phyloP scores from a whole-genome alignment of 2,113 vertebrate genomes.

The Odocoileus hemionus region DNA sequence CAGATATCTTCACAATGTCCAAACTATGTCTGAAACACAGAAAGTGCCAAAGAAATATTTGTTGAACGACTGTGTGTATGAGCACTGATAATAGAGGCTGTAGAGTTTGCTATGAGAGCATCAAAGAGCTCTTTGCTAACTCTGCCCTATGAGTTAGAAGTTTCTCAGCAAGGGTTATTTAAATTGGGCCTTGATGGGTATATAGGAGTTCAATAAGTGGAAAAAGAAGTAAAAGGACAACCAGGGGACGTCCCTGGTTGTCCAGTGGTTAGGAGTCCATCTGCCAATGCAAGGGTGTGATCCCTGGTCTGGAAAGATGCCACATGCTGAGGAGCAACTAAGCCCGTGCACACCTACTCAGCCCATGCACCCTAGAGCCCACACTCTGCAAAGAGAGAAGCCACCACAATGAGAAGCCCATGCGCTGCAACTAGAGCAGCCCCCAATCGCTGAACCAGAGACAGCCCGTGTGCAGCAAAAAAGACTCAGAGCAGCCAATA shows the following conservation, averaged over 20 bases:
- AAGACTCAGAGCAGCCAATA: not conserved
- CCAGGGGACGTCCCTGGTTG: not conserved
- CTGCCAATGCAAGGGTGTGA: not conserved
- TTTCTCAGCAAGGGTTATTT: constrained; percentile 49
- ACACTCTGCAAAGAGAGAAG: not conserved
- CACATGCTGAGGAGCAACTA: not conserved
- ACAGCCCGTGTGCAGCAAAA: accelerated
- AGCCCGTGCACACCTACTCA: not conserved
- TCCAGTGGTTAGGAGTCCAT: not conserved
- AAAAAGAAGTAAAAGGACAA: constrained; percentile 6
- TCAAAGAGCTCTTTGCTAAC: not conserved
- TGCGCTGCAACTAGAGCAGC: not conserved
- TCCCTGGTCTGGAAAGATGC: not conserved
- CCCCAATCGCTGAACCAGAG: not conserved
- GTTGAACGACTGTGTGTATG: not conserved
- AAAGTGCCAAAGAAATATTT: constrained; percentile 26
- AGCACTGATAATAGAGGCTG: not conserved
- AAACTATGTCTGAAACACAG: constrained; percentile 3
- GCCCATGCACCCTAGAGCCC: not conserved
- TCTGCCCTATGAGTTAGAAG: constrained; percentile 16
- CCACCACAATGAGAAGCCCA: not conserved
- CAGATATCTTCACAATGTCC: not conserved
- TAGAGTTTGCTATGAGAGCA: not conserved
- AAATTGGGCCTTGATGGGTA: constrained; percentile 44
- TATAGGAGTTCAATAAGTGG: constrained; percentile 42